Evolutionary conservation across 2,797 vertebrate species (phyloP), one percentile per base, ranked within the genome.

Genomic region (Sarcoramphus papa): DNA sequence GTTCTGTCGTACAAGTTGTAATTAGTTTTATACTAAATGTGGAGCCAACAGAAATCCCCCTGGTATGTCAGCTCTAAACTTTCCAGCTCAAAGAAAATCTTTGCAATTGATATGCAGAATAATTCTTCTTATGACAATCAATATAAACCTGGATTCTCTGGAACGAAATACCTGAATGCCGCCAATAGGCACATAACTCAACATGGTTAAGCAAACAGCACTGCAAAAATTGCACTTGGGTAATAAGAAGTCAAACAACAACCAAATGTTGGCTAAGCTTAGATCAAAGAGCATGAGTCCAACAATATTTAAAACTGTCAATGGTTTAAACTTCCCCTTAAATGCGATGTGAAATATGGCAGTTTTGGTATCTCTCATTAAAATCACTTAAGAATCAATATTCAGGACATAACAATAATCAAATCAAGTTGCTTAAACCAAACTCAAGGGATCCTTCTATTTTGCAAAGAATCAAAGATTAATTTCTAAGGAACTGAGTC

Each of bases 401-500:
- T 89, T 94, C 53, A 47, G 78, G 65, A 72, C 65, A 75, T 88
- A 91, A 92, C 64, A 87, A 91, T 93, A 95, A 97, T 91, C 75
- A 94, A 90, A 97, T 72, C 37, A 28, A 94, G 79, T 87, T 85
- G 78, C 72, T 88, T 90, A 94, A 85, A 92, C n/a, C 0, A 1
- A 94, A 91, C 94, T 72, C 88, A 19, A 54, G 92, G 88, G 91
- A 93, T 78, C 16, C 16, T 90, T 92, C 88, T 93, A 16, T 94
- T 88, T 68, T 86, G 45, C 65, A 78, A 92, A 90, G 86, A 95
- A 93, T 69, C 78, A 90, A 86, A 90, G 91, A 93, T 85, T 95
- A 88, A 92, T 96, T 93, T 97, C 72, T 90, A 79, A 96, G 82
- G 89, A 96, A 88, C 75, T 30, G 59, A 91, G 95, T 93, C 82